Conservation (phyloP, 2,113 vertebrate species). For the Speoplatyrhinus poulsoni region DNA sequence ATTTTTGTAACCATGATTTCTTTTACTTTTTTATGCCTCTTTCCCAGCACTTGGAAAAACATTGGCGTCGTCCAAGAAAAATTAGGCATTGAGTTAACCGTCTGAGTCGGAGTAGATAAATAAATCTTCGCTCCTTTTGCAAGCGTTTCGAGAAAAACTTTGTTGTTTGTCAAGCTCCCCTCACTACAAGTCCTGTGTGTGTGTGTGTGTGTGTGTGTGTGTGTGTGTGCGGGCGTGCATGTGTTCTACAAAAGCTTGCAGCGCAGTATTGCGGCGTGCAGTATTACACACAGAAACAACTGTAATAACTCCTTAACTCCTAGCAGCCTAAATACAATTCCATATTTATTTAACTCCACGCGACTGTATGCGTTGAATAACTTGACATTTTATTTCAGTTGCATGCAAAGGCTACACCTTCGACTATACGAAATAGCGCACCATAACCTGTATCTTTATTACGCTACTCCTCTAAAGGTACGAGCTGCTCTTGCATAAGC, state of each 20-base stretch:
- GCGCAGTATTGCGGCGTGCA: background rate
- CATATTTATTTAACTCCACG: too few relatives aligned
- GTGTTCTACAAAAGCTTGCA: background rate
- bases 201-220: background rate
- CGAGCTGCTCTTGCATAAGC: slow-evolving; percentile 34
- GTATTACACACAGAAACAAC: too few relatives aligned
- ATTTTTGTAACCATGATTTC: slow-evolving; percentile 75
- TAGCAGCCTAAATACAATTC: too few relatives aligned
- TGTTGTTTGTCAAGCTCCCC: slow-evolving; percentile 27
- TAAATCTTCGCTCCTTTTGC: slow-evolving; percentile 68
- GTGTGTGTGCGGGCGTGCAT: background rate
- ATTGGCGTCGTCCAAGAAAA: slow-evolving; percentile 79
- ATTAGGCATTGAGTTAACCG: slow-evolving; percentile 68
- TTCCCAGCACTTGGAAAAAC: slow-evolving; percentile 79
- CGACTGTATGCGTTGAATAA: too few relatives aligned
- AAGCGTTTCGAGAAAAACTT: slow-evolving; percentile 34
- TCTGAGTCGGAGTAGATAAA: slow-evolving; percentile 75
- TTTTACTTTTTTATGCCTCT: slow-evolving; percentile 75
- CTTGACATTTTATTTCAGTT: too few relatives aligned
- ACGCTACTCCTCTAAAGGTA: background rate
- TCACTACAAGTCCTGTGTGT: background rate
- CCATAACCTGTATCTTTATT: too few relatives aligned
- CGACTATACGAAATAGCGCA: too few relatives aligned
- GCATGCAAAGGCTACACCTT: too few relatives aligned
- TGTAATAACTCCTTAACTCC: too few relatives aligned